Evolutionary conservation across 2,113 vertebrate species (phyloP), one percentile per base, ranked within the genome.

Genomic region (Pseudorhombus dupliciocellatus): DNA sequence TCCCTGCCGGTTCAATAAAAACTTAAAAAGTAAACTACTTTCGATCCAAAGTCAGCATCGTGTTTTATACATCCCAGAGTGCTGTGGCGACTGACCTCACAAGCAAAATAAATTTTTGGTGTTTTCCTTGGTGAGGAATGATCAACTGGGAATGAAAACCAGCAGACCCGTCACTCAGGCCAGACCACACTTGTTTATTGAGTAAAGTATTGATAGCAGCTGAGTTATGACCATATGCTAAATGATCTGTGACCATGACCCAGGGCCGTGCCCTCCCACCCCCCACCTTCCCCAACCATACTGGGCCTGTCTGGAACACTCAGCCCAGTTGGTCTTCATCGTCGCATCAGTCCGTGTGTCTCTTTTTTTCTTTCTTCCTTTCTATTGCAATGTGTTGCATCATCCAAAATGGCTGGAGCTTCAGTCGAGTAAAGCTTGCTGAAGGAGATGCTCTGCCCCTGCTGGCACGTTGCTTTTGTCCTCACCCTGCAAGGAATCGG

Each of bases 1-100:
- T 21, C 62, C 7, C 42, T 30, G 50, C 61, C 50, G 61, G 54
- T 56, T 31, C 67, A 79, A 79, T 48, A 56, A 15, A 75, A 31
- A 51, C 24, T 15, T 11, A 1, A 65, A 73, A 57, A 5, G 42
- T 15, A 66, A 52, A 54, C 16, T 7, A 4, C 16, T 2, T 60
- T 30, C 10, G 16, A 26, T 46, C n/a, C 40, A 54, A 73, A 22
- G 22, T 37, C 42, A 54, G 24, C 25, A 20, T 30, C 40, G 25
- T 7, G 21, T 52, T 55, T 67, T 51, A 56, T 56, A 34, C 52
- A 64, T 63, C 21, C 28, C 42, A 64, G n/a, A 2, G 28, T 14
- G 22, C 20, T 34, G 44, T 28, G 1, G 9, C 18, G 42, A 48
- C 22, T n/a, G 20, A 34, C 28, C 16, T 44, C 18, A 5, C 2